Percentiles rank a stretch among this genome's conserved stretches.
Conservation (phyloP, 2,113 vertebrate genomes). For the Trichomycterus rosablanca region DNA sequence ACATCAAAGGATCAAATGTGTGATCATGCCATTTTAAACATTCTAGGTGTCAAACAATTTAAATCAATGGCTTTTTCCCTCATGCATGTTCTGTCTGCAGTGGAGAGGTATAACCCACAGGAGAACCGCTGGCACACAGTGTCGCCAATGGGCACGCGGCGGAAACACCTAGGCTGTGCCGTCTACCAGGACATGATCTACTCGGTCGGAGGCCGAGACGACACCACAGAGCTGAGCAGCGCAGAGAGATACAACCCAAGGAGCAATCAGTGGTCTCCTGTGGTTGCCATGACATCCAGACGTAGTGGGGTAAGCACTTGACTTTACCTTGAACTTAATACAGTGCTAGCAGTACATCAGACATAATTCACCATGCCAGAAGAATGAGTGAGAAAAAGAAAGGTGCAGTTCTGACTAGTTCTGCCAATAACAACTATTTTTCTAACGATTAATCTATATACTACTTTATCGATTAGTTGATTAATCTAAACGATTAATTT, state of each 20-base stretch:
- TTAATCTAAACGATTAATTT: no score
- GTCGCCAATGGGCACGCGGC: constrained; percentile 93
- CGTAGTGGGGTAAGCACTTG: constrained; percentile 80
- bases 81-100: constrained; percentile 56
- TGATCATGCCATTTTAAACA: no score
- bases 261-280: constrained; percentile 97
- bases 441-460: no score
- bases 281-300: constrained; percentile 96
- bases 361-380: no score
- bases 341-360: no score
- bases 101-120: constrained; percentile 96
- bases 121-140: constrained; percentile 99
- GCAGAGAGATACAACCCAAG: constrained; percentile 95
- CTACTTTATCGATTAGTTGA: no score
- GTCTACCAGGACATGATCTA: constrained; percentile 99
- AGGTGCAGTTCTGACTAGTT: no score
- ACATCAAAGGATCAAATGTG: no score
- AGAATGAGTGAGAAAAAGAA: no score
- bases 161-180: constrained; percentile 94
- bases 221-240: constrained; percentile 95
- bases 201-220: constrained; percentile 92
- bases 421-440: no score
- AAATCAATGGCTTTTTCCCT: no score
- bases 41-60: no score
- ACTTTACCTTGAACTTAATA: background rate